Evolutionary conservation across 2,888 invertebrate species (phyloP), one percentile per base, ranked within the genome.

Genomic region (Nymphalis urticae): DNA sequence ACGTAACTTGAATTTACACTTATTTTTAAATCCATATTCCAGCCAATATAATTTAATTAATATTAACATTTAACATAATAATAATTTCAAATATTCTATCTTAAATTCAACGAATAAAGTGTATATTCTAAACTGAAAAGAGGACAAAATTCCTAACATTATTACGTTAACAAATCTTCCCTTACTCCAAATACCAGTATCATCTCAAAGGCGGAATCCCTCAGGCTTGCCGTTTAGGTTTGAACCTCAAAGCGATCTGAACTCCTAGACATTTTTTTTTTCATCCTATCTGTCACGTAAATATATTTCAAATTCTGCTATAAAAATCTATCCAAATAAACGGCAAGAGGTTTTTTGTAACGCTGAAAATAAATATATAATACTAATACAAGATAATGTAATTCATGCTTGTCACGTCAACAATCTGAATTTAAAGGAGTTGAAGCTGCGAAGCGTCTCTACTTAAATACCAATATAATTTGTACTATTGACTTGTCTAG

Each of bases 171-270:
- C 42, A 62, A 62, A 62, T 62, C 51, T 62, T 62, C 16, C n/a
- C 36, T 16, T 13, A n/a, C 36, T 62, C 16, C 21, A 21, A 62
- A 62, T 62, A 53, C 62, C 62, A 10, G 19, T 36, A 32, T 51
- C 32, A 32, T 17, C 42, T 58, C 62, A 62, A 62, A 62, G 62
- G 51, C 13, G 21, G 21, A 53, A 62, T 62, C 36, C 50, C 24
- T 51, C 24, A 62, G 51, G 21, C 50, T 27, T 48, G 17, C 21
- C 51, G 58, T 58, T 51, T 61, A 64, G 48, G 54, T 68, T 61
- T 64, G 58, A 64, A 58, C 56, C 69, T 62, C 54, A 50, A 50
- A 69, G 50, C 42, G 32, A 62, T 62, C 50, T 64, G 42, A 56
- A 56, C 63, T 68, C 50, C 47, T 56, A 54, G 42, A 62, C 58